A percentile compares a stretch with the other conserved stretches of the same genome.
phyloP scores from a whole-genome alignment of 2,888 invertebrate genomes.

The Zhengitettix transpicula region DNA sequence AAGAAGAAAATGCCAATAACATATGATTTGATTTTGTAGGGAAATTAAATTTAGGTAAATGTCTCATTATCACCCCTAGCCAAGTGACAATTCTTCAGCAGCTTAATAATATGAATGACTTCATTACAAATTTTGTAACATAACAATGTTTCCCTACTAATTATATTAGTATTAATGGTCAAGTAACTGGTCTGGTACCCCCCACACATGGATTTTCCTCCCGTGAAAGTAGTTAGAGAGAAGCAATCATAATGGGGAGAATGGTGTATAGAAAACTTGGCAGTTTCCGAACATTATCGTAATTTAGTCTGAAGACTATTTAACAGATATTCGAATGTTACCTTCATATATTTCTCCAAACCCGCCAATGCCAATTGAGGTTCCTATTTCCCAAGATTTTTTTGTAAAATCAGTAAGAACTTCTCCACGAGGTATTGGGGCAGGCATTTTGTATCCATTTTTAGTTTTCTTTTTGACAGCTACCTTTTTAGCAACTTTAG shows the following conservation, averaged over 20 bases:
- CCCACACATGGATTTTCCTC: no score
- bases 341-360: conserved; percentile 86
- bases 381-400: conserved; percentile 71
- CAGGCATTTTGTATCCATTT: conserved; percentile 34
- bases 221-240: no score
- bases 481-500: background rate
- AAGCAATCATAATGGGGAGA: background rate
- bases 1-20: no score
- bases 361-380: conserved; percentile 78
- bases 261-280: background rate
- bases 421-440: conserved; percentile 57
- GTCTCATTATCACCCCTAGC: no score
- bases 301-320: background rate
- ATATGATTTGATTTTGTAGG: no score
- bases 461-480: background rate
- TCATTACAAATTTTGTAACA: no score
- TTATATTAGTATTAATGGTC: no score
- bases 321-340: conserved; percentile 24
- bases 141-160: no score
- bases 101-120: no score
- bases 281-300: background rate
- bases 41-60: no score
- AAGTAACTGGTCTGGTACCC: no score
- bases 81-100: no score
- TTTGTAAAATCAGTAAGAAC: conserved; percentile 59